Conservation (phyloP, 2,888 invertebrate species). For the Leucoptera coffeella region DNA sequence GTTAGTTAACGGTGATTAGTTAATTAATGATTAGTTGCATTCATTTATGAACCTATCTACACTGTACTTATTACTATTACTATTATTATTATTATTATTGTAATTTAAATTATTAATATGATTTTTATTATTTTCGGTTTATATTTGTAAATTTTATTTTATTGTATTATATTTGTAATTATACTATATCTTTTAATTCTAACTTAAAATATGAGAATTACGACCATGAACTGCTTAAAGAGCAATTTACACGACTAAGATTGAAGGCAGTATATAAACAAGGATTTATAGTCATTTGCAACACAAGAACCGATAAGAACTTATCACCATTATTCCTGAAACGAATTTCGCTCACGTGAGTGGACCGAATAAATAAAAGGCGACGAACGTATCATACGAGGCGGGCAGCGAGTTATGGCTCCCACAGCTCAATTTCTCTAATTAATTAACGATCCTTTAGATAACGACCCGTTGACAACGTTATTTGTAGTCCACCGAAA, state of each 20-base stretch:
- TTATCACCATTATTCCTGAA: no score
- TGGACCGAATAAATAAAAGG: slow-evolving; percentile 46
- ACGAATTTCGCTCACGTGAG: slow-evolving; percentile 50
- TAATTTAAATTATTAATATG: no score
- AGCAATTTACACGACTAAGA: no score
- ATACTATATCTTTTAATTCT: not conserved
- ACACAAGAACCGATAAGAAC: no score
- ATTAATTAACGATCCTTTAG: slow-evolving; percentile 52
- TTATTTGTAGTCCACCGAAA: slow-evolving; percentile 53
- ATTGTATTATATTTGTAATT: not conserved
- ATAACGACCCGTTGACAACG: slow-evolving; percentile 48
- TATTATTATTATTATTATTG: no score
- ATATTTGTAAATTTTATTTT: no score
- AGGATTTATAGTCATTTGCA: no score
- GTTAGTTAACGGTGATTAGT: not conserved
- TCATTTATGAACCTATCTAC: not conserved
- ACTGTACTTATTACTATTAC: no score
- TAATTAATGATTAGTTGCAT: not conserved
- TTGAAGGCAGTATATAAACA: no score
- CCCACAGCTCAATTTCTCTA: slow-evolving; percentile 50
- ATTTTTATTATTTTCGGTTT: no score
- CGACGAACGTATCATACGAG: slow-evolving; percentile 46
- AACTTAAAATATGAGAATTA: no score
- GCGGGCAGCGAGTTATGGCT: slow-evolving; percentile 49
- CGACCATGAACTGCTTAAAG: no score